A percentile compares a stretch with the other conserved stretches of the same genome.
phyloP scores from a whole-genome alignment of 2,888 invertebrate species.

The Drosophila maculinotata region DNA sequence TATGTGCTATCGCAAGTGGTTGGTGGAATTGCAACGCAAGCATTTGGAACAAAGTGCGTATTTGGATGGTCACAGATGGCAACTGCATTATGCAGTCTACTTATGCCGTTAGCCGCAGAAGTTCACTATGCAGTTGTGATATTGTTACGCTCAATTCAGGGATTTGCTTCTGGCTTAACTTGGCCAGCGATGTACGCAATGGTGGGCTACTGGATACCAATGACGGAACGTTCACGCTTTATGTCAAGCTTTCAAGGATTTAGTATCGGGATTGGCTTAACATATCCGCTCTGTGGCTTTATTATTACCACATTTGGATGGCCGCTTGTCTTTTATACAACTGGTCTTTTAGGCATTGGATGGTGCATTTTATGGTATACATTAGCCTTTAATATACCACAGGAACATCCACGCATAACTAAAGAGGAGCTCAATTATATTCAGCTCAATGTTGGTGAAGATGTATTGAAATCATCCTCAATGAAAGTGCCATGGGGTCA shows the following conservation, averaged over 20 bases:
- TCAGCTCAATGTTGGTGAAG: slow-evolving; percentile 87
- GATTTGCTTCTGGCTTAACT: slow-evolving; percentile 89
- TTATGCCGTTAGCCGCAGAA: slow-evolving; percentile 88
- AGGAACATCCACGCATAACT: slow-evolving; percentile 89
- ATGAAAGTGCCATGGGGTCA: slow-evolving; percentile 88
- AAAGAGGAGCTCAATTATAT: slow-evolving; percentile 88
- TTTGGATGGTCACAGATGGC: slow-evolving; percentile 89
- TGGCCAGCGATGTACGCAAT: slow-evolving; percentile 92
- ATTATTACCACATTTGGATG: slow-evolving; percentile 89
- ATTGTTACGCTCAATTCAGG: slow-evolving; percentile 88
- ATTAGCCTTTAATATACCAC: slow-evolving; percentile 89
- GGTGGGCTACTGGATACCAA: slow-evolving; percentile 90
- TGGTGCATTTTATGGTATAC: slow-evolving; percentile 90
- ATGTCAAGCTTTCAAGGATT: slow-evolving; percentile 92
- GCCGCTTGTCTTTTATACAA: slow-evolving; percentile 90
- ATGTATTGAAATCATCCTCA: slow-evolving; percentile 85
- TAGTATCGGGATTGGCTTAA: slow-evolving; percentile 90
- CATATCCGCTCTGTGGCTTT: slow-evolving; percentile 90
- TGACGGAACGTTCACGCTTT: slow-evolving; percentile 89
- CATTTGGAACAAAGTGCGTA: slow-evolving; percentile 89
- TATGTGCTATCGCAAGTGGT: slow-evolving; percentile 90
- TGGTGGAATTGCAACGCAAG: slow-evolving; percentile 89
- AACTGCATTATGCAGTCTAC: slow-evolving; percentile 89
- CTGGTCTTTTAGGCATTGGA: slow-evolving; percentile 87
- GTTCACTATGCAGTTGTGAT: slow-evolving; percentile 88